Evolutionary conservation across 1,140 invertebrate genomes (phyloP).

Genomic region (Trachelipus rathkii): DNA sequence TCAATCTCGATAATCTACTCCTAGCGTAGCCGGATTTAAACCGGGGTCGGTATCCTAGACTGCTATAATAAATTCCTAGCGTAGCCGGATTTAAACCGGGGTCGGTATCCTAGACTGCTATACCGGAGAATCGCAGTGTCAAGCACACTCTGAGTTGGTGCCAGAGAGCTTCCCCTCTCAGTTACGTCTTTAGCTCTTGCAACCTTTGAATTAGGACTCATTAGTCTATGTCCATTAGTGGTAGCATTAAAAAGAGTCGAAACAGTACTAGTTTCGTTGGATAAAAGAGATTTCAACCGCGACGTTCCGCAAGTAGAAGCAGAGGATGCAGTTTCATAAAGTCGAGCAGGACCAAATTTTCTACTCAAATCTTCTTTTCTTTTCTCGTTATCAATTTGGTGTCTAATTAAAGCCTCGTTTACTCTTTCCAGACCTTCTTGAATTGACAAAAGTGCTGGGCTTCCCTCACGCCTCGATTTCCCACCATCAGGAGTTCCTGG

Average conservation of each 20-base stretch:
- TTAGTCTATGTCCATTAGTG: no score
- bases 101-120: neutral
- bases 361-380: neutral
- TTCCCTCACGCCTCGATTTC: slow-evolving; percentile 23
- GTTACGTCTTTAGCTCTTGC: no score
- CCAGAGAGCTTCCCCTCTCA: no score
- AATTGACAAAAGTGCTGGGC: slow-evolving; percentile 31
- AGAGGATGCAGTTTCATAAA: neutral
- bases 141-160: no score
- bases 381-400: slow-evolving; percentile 4
- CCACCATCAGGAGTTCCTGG: neutral
- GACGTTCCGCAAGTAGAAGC: neutral
- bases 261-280: no score
- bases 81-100: neutral
- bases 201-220: no score
- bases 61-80: neutral
- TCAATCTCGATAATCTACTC: neutral
- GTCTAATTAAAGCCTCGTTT: slow-evolving; percentile 36
- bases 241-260: no score
- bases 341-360: neutral
- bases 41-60: neutral
- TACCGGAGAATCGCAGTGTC: no score
- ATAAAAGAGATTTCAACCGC: no score
- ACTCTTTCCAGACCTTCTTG: slow-evolving; percentile 41
- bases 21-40: neutral